Evolutionary conservation across 2,888 invertebrate species (phyloP).

Genomic region (Rhynchonema sp.): DNA sequence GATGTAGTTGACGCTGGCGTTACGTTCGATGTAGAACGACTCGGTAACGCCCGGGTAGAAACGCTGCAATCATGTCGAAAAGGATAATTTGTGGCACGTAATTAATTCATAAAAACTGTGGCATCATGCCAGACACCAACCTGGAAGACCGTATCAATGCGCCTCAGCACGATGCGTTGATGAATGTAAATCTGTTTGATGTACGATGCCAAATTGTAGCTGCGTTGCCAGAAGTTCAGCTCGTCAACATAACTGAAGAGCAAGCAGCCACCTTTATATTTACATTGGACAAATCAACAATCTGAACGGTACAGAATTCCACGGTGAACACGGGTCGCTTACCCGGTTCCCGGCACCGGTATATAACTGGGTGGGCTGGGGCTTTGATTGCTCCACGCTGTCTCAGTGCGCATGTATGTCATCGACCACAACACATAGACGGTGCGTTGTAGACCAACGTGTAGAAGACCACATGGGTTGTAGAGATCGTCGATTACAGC

Average conservation of each 20-base stretch:
- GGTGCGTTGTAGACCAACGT: constrained; percentile 9
- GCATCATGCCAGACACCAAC: constrained; percentile 7
- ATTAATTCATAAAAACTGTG: neutral
- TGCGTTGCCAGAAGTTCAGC: constrained; percentile 17
- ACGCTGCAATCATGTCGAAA: neutral
- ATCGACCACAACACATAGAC: constrained; percentile 22
- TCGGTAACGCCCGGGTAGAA: constrained; percentile 13
- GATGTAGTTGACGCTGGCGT: constrained; percentile 25
- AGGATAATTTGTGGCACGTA: neutral
- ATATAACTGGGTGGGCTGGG: constrained; percentile 25
- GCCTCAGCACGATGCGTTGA: constrained; percentile 21
- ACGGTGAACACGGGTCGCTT: too few relatives aligned
- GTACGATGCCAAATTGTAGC: constrained; percentile 20
- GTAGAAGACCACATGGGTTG: constrained; percentile 26
- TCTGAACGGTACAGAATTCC: too few relatives aligned
- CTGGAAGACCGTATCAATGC: constrained; percentile 20
- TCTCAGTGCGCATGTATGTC: constrained; percentile 23
- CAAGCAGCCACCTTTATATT: too few relatives aligned
- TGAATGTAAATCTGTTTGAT: constrained; percentile 22
- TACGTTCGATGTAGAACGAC: constrained; percentile 23
- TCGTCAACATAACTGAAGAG: constrained; percentile 19
- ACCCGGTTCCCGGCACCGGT: constrained; percentile 25
- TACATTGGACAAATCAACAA: too few relatives aligned
- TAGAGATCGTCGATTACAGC: constrained; percentile 24
- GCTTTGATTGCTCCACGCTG: constrained; percentile 25